Base-by-base conservation (phyloP, 2,113 vertebrate species). In the Dendropsophus ebraccatus region DNA sequence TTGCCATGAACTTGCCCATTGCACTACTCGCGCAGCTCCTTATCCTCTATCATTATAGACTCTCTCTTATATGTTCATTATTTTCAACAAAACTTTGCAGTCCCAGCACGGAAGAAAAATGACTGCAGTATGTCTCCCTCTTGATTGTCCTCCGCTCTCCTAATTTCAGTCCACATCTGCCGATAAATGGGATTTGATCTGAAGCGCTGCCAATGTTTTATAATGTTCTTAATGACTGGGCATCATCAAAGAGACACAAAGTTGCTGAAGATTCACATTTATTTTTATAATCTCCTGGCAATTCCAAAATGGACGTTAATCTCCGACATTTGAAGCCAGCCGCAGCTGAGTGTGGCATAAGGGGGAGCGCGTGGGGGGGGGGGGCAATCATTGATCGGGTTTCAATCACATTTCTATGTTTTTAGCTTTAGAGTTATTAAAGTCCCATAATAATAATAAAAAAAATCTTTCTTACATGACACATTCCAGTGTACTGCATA, bases 251-350 rank as follows among this genome's bases (percentile, higher is more conserved):
- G 77, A 86, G 35, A 86, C 60, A 58, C 28, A 85, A 28, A 78
- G 65, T 78, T 78, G 74, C 74, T 79, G 56, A 78, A 85, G 49
- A 78, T 85, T 74, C 82, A 82, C 62, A 84, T 75, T 74, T 75
- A 84, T 75, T 84, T 74, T 84, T 84, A 84, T 73, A 74, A 84
- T 73, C 52, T 84, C 50, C 77, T 84, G 82, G 82, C 82, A 74
- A 45, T 45, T 56, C 67, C 28, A 16, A 50, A 52, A 54, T 54
- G 81, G 32, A 35, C 50, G 62, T 72, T 35, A 73, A 83, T n/a
- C 77, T 58, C 19, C 37, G 76, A 21, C 32, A 25, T 60, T n/a
- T 80, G 19, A 45, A 12, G 21, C 54, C 77, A 32, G 17, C 74
- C 30, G 28, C 74, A 54, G 45, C 76, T 58, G 76, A 35, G 10